Evolutionary conservation across 2,113 vertebrate genomes (phyloP).

Genomic region (Pholis gunnellus): DNA sequence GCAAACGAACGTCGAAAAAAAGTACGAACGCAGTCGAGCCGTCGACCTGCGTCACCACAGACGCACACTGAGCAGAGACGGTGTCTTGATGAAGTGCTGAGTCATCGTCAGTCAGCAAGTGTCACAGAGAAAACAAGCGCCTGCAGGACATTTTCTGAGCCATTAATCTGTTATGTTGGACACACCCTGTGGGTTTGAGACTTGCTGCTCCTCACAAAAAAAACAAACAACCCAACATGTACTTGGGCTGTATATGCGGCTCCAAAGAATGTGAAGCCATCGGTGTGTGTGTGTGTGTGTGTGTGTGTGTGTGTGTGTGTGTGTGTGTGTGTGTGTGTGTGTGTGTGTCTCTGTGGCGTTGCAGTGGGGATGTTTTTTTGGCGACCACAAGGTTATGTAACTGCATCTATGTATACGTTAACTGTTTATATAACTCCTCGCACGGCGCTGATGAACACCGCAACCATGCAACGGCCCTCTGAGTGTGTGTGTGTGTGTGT

Average conservation of each 20-base stretch:
- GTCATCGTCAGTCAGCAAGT: conserved; percentile 26
- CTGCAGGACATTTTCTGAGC: conserved; percentile 34
- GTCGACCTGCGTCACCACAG: neutral
- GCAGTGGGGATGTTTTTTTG: conserved; percentile 28
- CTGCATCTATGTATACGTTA: conserved; percentile 5
- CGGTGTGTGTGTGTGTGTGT: neutral
- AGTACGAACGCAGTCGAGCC: neutral
- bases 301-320: neutral
- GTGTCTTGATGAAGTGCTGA: conserved; percentile 18
- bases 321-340: neutral
- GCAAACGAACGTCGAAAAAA: too few species aligned
- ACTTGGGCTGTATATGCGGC: neutral
- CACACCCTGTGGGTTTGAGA: conserved; percentile 17
- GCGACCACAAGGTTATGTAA: conserved; percentile 55
- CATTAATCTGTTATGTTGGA: conserved; percentile 28
- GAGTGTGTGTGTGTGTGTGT: conserved; percentile 3
- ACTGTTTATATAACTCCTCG: conserved; percentile 21
- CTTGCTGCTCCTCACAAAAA: conserved; percentile 12
- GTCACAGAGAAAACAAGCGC: conserved; percentile 14
- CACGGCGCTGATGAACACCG: neutral
- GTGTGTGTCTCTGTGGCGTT: neutral
- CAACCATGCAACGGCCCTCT: neutral
- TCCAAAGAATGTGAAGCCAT: conserved; percentile 23
- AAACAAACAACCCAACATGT: conserved; percentile 2
- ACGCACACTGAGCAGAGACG: neutral